Conservation (phyloP, 1,140 invertebrate genomes). For the Drosophila repletoides region DNA sequence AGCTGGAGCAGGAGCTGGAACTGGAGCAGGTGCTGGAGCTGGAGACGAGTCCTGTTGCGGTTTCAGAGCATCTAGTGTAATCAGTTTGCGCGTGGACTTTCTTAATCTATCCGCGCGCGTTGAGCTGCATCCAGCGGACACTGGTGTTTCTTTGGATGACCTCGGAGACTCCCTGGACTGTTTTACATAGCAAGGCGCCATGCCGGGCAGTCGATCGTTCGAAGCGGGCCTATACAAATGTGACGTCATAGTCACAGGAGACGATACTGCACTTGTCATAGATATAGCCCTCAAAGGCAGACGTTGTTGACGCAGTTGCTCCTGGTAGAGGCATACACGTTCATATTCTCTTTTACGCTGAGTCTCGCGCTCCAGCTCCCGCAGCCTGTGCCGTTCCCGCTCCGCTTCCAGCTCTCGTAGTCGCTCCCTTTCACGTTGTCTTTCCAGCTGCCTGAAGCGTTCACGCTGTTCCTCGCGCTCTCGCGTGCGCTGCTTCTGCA, state of each 20-base stretch:
- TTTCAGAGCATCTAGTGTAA: not conserved
- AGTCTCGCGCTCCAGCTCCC: constrained; percentile 26
- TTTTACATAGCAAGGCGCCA: constrained; percentile 39
- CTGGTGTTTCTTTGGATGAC: too few relatives aligned
- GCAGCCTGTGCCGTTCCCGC: constrained; percentile 23
- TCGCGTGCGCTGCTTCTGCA: constrained; percentile 8
- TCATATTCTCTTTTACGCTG: not conserved
- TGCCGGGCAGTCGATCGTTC: constrained; percentile 58
- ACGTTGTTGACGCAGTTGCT: not conserved
- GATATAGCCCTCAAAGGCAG: constrained; percentile 14
- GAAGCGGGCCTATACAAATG: constrained; percentile 32
- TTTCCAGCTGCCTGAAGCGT: constrained; percentile 24
- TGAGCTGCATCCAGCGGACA: not conserved
- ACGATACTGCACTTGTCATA: not conserved
- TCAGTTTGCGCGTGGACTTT: not conserved
- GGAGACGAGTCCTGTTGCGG: not conserved
- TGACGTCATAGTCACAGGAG: constrained; percentile 30
- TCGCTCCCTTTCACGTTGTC: constrained; percentile 32
- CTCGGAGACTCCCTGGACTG: not conserved
- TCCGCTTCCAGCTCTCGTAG: constrained; percentile 33
- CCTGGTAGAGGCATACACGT: not conserved
- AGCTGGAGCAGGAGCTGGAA: not conserved
- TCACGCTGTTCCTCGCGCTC: constrained; percentile 37
- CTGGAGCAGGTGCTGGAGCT: not conserved
- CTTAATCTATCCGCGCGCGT: not conserved